Conservation (phyloP, 2,113 vertebrate species). For the Speoplatyrhinus poulsoni region DNA sequence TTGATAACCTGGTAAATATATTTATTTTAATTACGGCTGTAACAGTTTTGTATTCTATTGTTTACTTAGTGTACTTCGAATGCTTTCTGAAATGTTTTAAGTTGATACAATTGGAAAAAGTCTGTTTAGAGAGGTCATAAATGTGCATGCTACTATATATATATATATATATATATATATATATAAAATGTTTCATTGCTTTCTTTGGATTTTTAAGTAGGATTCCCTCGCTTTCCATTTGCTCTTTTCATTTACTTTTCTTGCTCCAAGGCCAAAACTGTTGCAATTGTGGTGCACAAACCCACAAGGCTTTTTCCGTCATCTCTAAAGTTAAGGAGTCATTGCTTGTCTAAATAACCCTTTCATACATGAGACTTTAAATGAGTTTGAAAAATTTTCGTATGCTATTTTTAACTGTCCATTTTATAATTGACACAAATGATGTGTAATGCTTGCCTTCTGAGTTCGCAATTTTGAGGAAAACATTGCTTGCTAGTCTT, state of each 20-base stretch:
- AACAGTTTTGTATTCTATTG: not conserved
- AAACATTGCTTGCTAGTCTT: constrained; percentile 49
- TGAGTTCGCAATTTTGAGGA: constrained; percentile 55
- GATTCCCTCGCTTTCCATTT: constrained; percentile 1
- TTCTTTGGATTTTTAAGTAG: not conserved
- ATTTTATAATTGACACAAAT: constrained; percentile 20
- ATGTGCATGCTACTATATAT: not conserved
- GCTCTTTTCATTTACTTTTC: constrained; percentile 16
- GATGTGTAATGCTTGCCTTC: constrained; percentile 24
- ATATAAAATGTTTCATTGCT: not conserved
- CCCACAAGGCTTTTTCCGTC: constrained; percentile 59
- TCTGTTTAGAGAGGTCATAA: no score
- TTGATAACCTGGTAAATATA: constrained; percentile 52
- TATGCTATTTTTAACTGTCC: not conserved
- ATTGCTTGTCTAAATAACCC: no score
- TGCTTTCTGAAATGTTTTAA: no score
- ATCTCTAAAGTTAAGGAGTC: constrained; percentile 32
- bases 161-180: no score
- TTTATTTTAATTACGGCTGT: not conserved
- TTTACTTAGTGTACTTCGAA: no score
- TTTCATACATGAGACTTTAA: no score
- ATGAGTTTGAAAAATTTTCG: no score
- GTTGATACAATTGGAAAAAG: no score
- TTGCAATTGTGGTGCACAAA: constrained; percentile 48
- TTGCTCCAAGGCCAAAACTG: constrained; percentile 25